Evolutionary conservation across 2,113 vertebrate genomes (phyloP).

Genomic region (Ginglymostoma cirratum): DNA sequence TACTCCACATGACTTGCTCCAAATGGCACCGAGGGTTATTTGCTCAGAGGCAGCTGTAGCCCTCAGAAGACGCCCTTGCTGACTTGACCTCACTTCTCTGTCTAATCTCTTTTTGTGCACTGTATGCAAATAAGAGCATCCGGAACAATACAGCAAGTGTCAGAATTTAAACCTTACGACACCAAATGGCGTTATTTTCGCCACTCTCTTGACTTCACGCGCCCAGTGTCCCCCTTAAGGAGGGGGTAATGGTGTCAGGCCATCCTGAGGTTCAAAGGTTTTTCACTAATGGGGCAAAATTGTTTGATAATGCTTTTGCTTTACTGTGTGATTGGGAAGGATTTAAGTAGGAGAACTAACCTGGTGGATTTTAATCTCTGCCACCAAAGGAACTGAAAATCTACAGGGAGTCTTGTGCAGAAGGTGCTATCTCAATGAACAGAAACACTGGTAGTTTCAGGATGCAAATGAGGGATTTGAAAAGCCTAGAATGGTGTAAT

Average conservation of each 20-base stretch:
- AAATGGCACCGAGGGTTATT: conserved; percentile 12
- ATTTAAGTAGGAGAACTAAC: neutral
- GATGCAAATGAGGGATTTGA: neutral
- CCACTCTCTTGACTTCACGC: neutral
- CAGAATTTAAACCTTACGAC: neutral
- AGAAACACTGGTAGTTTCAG: neutral
- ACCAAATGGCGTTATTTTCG: neutral
- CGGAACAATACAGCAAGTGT: neutral
- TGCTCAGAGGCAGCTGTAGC: neutral
- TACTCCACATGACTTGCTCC: conserved; percentile 26
- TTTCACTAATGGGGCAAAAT: neutral
- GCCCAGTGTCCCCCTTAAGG: neutral
- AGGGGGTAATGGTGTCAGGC: neutral
- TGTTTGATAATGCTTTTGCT: neutral
- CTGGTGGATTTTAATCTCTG: neutral
- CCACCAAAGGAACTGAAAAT: neutral
- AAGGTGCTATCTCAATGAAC: neutral
- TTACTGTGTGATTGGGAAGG: neutral
- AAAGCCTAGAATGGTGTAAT: neutral
- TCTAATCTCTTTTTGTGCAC: neutral
- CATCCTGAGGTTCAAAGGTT: neutral
- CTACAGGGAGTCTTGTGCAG: neutral
- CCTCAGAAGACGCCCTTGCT: neutral
- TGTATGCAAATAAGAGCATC: conserved; percentile 6
- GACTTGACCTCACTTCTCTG: neutral